phyloP scores from a whole-genome alignment of 2,888 invertebrate species.

The Spilarctia lutea region DNA sequence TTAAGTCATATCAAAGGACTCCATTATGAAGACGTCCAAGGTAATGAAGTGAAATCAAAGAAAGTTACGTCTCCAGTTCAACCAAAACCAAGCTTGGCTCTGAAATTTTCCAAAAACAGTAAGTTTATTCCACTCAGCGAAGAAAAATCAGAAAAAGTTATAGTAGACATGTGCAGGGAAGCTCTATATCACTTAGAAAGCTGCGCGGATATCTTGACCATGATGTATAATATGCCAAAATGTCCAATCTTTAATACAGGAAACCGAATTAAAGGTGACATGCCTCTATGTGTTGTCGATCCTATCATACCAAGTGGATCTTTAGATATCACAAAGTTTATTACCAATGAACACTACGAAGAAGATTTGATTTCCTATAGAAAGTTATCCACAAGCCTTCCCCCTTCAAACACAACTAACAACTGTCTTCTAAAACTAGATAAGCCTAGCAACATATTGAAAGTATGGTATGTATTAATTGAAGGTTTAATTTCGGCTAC shows the following conservation, averaged over 20 bases:
- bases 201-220: constrained; percentile 94
- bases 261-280: constrained; percentile 92
- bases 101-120: constrained; percentile 81
- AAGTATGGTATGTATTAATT: constrained; percentile 95
- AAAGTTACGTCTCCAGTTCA: constrained; percentile 67
- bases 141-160: constrained; percentile 81
- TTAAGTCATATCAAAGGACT: constrained; percentile 91
- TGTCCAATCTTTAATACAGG: constrained; percentile 97
- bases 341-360: constrained; percentile 88
- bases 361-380: constrained; percentile 89
- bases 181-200: constrained; percentile 94
- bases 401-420: constrained; percentile 80
- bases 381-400: constrained; percentile 85
- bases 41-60: constrained; percentile 78
- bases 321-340: constrained; percentile 90
- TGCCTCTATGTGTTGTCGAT: constrained; percentile 93
- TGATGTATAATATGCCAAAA: constrained; percentile 98
- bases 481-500: constrained; percentile 94
- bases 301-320: constrained; percentile 92
- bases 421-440: constrained; percentile 90
- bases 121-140: constrained; percentile 81
- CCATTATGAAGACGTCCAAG: constrained; percentile 85
- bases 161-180: constrained; percentile 89
- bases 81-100: constrained; percentile 74
- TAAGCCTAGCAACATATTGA: constrained; percentile 93